Evolutionary conservation across 2,888 invertebrate genomes (phyloP).

Genomic region (Agapostemon virescens): DNA sequence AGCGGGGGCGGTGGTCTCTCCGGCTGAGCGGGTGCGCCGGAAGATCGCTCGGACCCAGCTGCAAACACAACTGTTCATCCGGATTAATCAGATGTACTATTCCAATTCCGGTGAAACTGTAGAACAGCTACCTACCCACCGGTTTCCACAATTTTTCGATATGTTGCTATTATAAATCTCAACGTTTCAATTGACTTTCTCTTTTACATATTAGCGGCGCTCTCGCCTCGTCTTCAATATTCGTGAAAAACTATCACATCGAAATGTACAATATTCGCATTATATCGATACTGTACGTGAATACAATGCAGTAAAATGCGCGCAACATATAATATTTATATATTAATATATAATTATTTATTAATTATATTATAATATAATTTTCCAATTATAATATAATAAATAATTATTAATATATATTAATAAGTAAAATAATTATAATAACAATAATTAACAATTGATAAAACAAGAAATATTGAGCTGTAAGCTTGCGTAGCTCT

Average conservation of each 20-base stretch:
- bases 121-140: neutral
- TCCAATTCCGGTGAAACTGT: neutral
- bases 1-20: conserved; percentile 90
- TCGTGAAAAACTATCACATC: neutral
- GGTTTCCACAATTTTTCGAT: neutral
- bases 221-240: neutral
- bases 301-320: no score
- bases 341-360: no score
- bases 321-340: no score
- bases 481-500: no score
- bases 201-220: neutral
- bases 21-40: conserved; percentile 87
- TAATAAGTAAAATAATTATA: no score
- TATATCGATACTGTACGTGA: no score
- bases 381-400: no score
- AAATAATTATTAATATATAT: no score
- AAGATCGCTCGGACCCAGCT: conserved; percentile 94
- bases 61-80: conserved; percentile 80
- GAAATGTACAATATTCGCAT: neutral
- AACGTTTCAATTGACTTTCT: neutral
- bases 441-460: no score
- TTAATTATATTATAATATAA: no score
- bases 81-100: conserved; percentile 58
- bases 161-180: neutral
- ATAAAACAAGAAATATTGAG: no score